phyloP scores from a whole-genome alignment of 2,113 vertebrate species.

The Bubo bubo region DNA sequence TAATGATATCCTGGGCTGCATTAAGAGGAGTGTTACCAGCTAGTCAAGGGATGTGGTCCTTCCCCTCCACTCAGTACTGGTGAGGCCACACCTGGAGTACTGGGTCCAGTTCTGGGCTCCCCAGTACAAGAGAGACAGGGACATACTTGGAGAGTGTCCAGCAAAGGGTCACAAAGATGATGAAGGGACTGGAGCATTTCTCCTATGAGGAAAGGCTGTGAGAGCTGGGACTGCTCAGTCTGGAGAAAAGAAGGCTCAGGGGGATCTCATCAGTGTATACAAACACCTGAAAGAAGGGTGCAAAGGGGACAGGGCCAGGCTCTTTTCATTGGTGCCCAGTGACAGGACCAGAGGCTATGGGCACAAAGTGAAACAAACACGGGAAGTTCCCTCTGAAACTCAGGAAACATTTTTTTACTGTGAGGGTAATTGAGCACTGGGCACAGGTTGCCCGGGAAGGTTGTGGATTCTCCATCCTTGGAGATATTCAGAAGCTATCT shows the following conservation, averaged over 20 bases:
- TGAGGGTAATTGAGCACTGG: rapidly evolving
- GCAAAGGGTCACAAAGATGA: neutral
- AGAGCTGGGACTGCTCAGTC: neutral
- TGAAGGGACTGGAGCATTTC: neutral
- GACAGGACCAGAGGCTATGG: neutral
- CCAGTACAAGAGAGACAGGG: neutral
- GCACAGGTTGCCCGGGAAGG: neutral
- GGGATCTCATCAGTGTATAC: neutral
- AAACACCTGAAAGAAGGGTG: neutral
- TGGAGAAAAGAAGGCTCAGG: neutral
- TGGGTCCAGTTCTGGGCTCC: neutral
- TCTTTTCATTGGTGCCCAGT: neutral
- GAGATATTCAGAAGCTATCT: neutral
- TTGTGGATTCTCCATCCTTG: neutral
- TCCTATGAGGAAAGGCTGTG: neutral
- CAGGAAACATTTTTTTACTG: neutral
- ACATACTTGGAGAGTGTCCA: neutral
- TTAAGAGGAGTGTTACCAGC: neutral
- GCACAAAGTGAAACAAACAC: neutral
- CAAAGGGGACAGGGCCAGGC: neutral
- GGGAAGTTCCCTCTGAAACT: neutral
- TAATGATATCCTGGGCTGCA: neutral
- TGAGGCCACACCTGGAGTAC: neutral
- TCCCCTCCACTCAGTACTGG: neutral
- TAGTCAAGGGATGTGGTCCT: no score